These are phyloP conservation scores for Pristionchus mayeri DNA, from an alignment of 2,888 invertebrate species.

Conservation along the genomic window DNA sequence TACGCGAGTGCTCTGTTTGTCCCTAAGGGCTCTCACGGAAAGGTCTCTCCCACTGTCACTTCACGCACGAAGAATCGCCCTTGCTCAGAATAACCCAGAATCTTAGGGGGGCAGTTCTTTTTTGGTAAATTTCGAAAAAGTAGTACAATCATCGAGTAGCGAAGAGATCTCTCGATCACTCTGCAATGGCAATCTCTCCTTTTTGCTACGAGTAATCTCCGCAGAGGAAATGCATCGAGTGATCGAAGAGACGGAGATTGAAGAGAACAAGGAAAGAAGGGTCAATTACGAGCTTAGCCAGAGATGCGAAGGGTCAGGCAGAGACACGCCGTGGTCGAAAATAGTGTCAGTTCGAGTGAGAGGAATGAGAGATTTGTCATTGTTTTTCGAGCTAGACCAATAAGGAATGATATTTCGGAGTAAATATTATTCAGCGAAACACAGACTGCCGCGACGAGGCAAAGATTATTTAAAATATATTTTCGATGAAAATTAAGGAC, in stretches of 20 bases:
- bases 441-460: no score
- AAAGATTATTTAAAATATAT: no score
- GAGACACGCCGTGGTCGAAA: background rate
- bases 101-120: no score
- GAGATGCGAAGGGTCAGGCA: background rate
- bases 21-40: slow-evolving; percentile 35
- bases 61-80: no score
- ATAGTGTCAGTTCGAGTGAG: background rate
- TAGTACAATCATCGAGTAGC: no score
- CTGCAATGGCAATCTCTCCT: background rate
- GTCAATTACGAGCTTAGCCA: background rate
- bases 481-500: background rate
- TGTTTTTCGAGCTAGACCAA: no score
- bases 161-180: background rate
- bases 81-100: no score
- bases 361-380: no score
- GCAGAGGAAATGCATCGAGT: background rate
- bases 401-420: no score
- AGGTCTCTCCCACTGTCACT: background rate
- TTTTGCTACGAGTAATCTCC: background rate
- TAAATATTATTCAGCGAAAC: no score
- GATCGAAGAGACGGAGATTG: background rate
- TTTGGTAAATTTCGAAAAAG: no score
- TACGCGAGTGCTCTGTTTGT: slow-evolving; percentile 5
- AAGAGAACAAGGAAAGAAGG: background rate